Evolutionary conservation across 2,797 vertebrate genomes (phyloP).

Genomic region (Xenentodon cancila): DNA sequence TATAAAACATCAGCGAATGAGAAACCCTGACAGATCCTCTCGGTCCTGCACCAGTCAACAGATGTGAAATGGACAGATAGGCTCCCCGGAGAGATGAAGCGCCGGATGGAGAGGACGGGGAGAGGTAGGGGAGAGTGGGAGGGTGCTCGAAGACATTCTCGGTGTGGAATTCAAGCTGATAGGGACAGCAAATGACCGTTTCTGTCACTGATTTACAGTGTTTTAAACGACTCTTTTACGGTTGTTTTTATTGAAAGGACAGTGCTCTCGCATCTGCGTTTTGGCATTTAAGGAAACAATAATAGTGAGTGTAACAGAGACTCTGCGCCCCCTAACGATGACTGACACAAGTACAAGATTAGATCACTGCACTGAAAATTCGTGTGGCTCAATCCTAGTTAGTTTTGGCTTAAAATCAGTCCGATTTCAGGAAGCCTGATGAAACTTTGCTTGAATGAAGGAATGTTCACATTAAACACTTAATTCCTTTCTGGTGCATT

Average conservation of each 20-base stretch:
- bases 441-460: slow-evolving; percentile 8
- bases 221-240: slow-evolving; percentile 12
- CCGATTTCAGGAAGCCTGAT: slow-evolving; percentile 1
- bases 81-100: slow-evolving; percentile 56
- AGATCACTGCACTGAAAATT: slow-evolving; percentile 3
- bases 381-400: neutral
- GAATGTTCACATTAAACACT: slow-evolving; percentile 4
- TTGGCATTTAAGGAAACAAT: slow-evolving; percentile 12
- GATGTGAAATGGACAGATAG: slow-evolving; percentile 66
- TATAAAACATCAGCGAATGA: slow-evolving; percentile 65
- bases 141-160: neutral
- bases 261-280: slow-evolving; percentile 13
- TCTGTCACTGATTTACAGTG: slow-evolving; percentile 13
- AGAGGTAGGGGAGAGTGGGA: slow-evolving; percentile 6
- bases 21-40: slow-evolving; percentile 57
- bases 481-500: neutral
- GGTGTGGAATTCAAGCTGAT: slow-evolving; percentile 6
- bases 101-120: slow-evolving; percentile 6
- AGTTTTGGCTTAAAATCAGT: neutral
- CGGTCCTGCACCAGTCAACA: slow-evolving; percentile 61
- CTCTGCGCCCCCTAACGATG: slow-evolving; percentile 41
- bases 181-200: slow-evolving; percentile 8
- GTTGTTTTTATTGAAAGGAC: slow-evolving; percentile 12
- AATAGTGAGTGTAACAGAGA: neutral
- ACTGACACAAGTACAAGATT: neutral